Evolutionary conservation across 2,113 vertebrate species (phyloP).

Genomic region (Gadus chalcogrammus): DNA sequence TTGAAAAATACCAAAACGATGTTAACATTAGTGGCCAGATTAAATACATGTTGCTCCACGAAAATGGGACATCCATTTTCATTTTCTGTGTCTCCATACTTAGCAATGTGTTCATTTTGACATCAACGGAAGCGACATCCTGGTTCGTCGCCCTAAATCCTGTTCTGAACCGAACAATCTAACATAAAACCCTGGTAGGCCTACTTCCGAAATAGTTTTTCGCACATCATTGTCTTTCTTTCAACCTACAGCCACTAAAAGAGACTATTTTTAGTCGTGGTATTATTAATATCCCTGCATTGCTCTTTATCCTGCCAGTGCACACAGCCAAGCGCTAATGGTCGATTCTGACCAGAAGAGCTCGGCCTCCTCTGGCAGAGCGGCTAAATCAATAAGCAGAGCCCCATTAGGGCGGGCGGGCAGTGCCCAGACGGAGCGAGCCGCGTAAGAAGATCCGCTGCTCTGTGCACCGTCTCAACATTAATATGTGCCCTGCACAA

Average conservation of each 20-base stretch:
- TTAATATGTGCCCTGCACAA: constrained; percentile 26
- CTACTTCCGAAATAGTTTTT: no score
- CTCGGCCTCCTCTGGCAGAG: constrained; percentile 58
- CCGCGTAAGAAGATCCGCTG: constrained; percentile 28
- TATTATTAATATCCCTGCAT: no score
- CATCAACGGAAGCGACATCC: no score
- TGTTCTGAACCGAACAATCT: no score
- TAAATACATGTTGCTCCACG: no score
- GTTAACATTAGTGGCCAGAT: constrained; percentile 8
- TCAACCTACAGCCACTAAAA: neutral
- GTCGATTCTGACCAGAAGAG: constrained; percentile 66
- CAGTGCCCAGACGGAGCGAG: constrained; percentile 42
- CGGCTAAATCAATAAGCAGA: constrained; percentile 68
- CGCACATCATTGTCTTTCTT: no score
- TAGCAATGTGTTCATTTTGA: no score
- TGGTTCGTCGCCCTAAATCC: no score
- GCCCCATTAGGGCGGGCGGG: constrained; percentile 65
- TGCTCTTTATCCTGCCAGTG: no score
- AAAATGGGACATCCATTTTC: no score
- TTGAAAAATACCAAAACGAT: constrained; percentile 23
- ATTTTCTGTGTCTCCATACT: no score
- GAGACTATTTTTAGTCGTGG: constrained; percentile 12
- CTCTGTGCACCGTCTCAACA: constrained; percentile 50
- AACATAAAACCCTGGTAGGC: no score
- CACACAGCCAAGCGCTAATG: constrained; percentile 54